These are phyloP conservation scores for Tenualosa thibaudeaui DNA, from an alignment of 2,797 vertebrate species.

Conservation along the genomic window DNA sequence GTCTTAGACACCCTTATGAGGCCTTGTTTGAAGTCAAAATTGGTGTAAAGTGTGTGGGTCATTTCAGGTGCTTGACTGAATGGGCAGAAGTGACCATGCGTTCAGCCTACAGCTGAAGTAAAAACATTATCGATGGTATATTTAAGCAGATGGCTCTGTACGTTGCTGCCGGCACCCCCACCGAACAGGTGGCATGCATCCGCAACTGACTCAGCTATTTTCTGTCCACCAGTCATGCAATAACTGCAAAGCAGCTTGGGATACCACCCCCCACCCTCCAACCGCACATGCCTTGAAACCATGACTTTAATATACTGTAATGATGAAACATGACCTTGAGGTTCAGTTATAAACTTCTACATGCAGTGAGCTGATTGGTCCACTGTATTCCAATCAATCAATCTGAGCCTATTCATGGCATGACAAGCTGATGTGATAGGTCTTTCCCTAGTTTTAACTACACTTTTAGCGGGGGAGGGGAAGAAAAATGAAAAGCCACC, in stretches of 20 bases:
- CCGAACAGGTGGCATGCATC: not conserved
- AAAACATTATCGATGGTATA: not conserved
- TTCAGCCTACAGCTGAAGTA: not conserved
- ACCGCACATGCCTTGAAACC: not conserved
- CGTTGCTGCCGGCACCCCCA: not conserved
- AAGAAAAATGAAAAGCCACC: too few species aligned
- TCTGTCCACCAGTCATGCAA: not conserved
- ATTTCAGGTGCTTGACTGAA: not conserved
- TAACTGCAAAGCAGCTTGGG: not conserved
- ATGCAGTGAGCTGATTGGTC: not conserved
- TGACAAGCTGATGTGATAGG: too few species aligned
- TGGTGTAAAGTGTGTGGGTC: not conserved
- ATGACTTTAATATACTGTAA: constrained; percentile 11
- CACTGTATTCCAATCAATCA: not conserved
- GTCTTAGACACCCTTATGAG: not conserved
- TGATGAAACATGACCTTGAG: constrained; percentile 8
- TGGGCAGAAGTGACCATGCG: not conserved
- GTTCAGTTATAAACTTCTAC: not conserved
- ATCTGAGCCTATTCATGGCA: not conserved
- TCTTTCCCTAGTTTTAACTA: too few species aligned
- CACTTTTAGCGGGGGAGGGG: too few species aligned
- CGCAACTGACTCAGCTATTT: constrained; percentile 10
- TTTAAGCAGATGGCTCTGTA: not conserved
- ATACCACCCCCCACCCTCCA: not conserved
- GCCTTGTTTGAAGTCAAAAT: not conserved